phyloP scores from a whole-genome alignment of 2,888 invertebrate species.

The Zaprionus obscuricornis region DNA sequence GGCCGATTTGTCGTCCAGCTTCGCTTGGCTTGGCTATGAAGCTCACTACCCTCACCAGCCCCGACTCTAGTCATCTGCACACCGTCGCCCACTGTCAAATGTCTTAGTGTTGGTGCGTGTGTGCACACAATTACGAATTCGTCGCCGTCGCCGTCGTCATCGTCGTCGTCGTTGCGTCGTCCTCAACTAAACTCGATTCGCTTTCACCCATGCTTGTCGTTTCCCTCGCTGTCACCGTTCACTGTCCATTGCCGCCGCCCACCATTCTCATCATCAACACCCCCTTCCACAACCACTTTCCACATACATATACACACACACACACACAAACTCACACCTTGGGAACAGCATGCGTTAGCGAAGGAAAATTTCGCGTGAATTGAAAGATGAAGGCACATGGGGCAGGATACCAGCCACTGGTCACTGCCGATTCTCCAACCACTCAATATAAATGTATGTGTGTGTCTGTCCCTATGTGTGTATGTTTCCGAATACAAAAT shows the following conservation, averaged over 20 bases:
- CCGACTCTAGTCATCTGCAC: not conserved
- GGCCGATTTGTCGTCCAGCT: slow-evolving; percentile 59
- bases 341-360: slow-evolving; percentile 40
- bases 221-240: slow-evolving; percentile 64
- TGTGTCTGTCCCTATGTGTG: slow-evolving; percentile 17
- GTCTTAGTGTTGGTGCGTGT: slow-evolving; percentile 56
- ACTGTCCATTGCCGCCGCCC: slow-evolving; percentile 62
- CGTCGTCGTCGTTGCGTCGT: slow-evolving; percentile 32
- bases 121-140: slow-evolving; percentile 74
- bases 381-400: slow-evolving; percentile 76
- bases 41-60: slow-evolving; percentile 6
- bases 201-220: slow-evolving; percentile 58
- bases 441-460: slow-evolving; percentile 24
- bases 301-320: slow-evolving; percentile 31
- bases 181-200: slow-evolving; percentile 75
- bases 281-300: slow-evolving; percentile 1
- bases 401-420: slow-evolving; percentile 57
- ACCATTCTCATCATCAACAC: slow-evolving; percentile 30
- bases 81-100: slow-evolving; percentile 26
- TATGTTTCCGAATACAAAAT: slow-evolving; percentile 16
- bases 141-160: too few relatives aligned
- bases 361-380: slow-evolving; percentile 79
- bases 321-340: slow-evolving; percentile 50
- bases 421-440: slow-evolving; percentile 47
- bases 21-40: slow-evolving; percentile 34